Evolutionary conservation across 1,140 invertebrate genomes (phyloP).

Genomic region (Drosophila oshimai): DNA sequence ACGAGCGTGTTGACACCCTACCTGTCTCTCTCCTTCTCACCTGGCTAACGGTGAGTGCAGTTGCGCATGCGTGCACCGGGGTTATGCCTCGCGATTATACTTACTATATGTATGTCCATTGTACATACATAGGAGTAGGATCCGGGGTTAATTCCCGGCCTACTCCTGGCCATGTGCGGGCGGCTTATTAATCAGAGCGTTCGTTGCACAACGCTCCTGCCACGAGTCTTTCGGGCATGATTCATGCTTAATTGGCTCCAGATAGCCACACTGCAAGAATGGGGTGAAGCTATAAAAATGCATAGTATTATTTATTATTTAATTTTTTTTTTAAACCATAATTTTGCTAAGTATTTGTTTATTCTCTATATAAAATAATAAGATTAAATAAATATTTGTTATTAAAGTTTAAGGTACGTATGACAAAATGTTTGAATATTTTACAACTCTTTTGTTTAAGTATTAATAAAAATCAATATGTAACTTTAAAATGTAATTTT

Average conservation of each 20-base stretch:
- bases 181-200: constrained; percentile 71
- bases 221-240: constrained; percentile 53
- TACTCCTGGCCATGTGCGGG: constrained; percentile 37
- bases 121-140: background rate
- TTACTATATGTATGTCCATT: background rate
- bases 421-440: too few relatives aligned
- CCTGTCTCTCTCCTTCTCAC: constrained; percentile 27
- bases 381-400: too few relatives aligned
- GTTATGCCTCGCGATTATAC: constrained; percentile 16
- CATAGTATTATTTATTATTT: too few relatives aligned
- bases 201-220: constrained; percentile 41
- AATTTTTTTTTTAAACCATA: too few relatives aligned
- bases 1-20: constrained; percentile 80
- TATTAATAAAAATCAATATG: too few relatives aligned
- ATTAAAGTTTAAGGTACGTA: too few relatives aligned
- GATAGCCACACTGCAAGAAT: constrained; percentile 7
- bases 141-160: constrained; percentile 28
- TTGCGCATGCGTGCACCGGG: constrained; percentile 44
- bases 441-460: too few relatives aligned
- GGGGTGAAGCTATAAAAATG: background rate
- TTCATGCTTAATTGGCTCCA: constrained; percentile 72
- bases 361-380: too few relatives aligned
- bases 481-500: too few relatives aligned
- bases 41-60: constrained; percentile 57
- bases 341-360: too few relatives aligned